phyloP scores from a whole-genome alignment of 1,140 invertebrate species.

The Micrasema minimum region DNA sequence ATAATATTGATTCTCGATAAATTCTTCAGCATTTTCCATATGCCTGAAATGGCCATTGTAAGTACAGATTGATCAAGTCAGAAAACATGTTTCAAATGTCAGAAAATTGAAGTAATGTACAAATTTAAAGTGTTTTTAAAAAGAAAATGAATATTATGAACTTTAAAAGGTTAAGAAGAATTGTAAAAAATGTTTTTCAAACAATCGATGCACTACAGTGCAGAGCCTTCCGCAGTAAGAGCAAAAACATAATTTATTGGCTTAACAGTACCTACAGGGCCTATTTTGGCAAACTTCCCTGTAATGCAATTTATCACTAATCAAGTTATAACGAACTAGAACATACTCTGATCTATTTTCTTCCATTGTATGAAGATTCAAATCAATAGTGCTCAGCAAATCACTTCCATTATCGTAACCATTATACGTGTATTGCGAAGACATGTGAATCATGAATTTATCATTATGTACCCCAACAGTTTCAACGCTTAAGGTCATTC shows the following conservation, averaged over 20 bases:
- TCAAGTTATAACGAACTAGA: too few species aligned
- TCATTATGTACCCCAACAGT: slow-evolving; percentile 60
- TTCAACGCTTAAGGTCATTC: slow-evolving; percentile 61
- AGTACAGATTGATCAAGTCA: neutral
- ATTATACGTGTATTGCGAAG: slow-evolving; percentile 65
- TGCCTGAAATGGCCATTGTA: slow-evolving; percentile 51
- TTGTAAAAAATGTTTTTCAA: too few species aligned
- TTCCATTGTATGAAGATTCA: slow-evolving; percentile 68
- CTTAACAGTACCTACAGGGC: too few species aligned
- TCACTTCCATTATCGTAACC: slow-evolving; percentile 65
- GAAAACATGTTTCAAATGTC: too few species aligned
- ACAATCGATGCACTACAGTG: too few species aligned
- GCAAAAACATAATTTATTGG: too few species aligned
- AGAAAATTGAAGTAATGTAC: neutral
- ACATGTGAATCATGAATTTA: slow-evolving; percentile 66
- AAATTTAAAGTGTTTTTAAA: neutral
- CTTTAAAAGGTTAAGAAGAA: too few species aligned
- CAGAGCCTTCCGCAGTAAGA: too few species aligned
- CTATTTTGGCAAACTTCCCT: too few species aligned
- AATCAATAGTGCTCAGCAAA: slow-evolving; percentile 67
- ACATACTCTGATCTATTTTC: slow-evolving; percentile 67
- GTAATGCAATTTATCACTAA: too few species aligned
- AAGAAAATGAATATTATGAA: slow-evolving; percentile 23
- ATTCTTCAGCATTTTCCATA: slow-evolving; percentile 58
- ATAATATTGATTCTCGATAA: slow-evolving; percentile 64